Conservation (phyloP, 2,888 invertebrate genomes). For the Tricholauxania praeusta region DNA sequence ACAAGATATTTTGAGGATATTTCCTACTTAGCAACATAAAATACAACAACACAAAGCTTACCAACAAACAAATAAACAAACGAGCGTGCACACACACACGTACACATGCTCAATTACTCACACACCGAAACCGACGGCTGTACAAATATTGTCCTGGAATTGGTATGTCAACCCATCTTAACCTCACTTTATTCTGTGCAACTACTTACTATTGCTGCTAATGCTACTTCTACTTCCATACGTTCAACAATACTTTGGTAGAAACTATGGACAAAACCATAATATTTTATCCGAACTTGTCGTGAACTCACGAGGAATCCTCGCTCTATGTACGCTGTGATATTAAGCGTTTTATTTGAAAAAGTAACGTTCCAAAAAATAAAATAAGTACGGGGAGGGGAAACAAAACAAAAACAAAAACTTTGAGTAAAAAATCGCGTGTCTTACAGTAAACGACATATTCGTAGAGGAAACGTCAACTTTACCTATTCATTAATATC, state of each 20-base stretch:
- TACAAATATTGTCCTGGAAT: conserved; percentile 38
- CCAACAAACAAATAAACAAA: conserved; percentile 21
- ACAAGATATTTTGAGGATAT: no score
- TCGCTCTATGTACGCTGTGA: conserved; percentile 1
- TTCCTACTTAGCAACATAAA: neutral
- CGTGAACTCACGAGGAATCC: neutral
- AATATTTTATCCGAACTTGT: conserved; percentile 15
- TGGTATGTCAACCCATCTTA: conserved; percentile 40
- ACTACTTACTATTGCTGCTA: neutral
- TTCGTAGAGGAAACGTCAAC: conserved; percentile 18
- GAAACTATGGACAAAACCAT: conserved; percentile 20
- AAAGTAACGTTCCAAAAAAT: conserved; percentile 20
- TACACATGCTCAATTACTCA: neutral
- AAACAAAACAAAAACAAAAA: no score
- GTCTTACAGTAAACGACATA: conserved; percentile 13
- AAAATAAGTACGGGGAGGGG: conserved; percentile 8
- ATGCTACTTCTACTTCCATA: no score
- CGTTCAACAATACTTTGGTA: neutral
- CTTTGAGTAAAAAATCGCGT: conserved; percentile 1
- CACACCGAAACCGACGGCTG: neutral
- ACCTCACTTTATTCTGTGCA: conserved; percentile 35
- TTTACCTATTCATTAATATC: conserved; percentile 39
- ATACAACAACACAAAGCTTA: conserved; percentile 9
- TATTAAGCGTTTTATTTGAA: conserved; percentile 29
- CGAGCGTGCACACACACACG: conserved; percentile 19